phyloP scores from a whole-genome alignment of 2,113 vertebrate species.

The Orycteropus afer region DNA sequence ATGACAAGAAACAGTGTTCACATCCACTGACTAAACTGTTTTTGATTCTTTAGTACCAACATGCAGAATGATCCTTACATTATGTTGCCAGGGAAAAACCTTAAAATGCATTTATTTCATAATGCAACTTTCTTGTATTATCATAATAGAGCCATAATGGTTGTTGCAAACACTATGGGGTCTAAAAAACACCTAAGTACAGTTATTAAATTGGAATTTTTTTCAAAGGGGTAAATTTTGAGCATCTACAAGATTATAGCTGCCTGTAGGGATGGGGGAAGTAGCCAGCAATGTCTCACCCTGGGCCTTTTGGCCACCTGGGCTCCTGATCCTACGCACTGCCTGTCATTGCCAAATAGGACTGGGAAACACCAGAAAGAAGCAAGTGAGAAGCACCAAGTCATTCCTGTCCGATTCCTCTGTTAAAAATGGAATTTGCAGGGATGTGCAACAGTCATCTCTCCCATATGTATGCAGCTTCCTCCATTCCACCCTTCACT shows the following conservation, averaged over 20 bases:
- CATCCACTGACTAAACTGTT: constrained; percentile 84
- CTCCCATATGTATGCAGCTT: neutral
- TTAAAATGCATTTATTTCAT: constrained; percentile 84
- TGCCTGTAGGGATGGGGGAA: constrained; percentile 54
- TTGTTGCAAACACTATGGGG: constrained; percentile 78
- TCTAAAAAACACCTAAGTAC: constrained; percentile 81
- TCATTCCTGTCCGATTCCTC: neutral
- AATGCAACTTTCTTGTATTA: constrained; percentile 83
- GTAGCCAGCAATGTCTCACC: neutral
- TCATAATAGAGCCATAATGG: constrained; percentile 85
- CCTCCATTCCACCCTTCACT: neutral
- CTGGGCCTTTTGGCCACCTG: neutral
- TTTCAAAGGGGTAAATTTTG: constrained; percentile 76
- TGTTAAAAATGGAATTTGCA: neutral
- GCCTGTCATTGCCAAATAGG: fast-evolving
- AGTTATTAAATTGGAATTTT: constrained; percentile 73
- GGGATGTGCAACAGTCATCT: neutral
- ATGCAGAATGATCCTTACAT: constrained; percentile 81
- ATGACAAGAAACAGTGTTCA: constrained; percentile 84
- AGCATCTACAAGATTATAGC: constrained; percentile 62
- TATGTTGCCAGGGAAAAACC: constrained; percentile 84
- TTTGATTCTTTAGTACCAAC: constrained; percentile 86
- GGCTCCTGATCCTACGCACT: fast-evolving
- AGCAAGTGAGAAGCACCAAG: fast-evolving
- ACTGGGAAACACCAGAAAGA: neutral